A percentile compares a stretch with the other conserved stretches of the same genome.
These are phyloP conservation scores for Siniperca undulata DNA, from an alignment of 2,797 vertebrate genomes.

Conservation along the genomic window DNA sequence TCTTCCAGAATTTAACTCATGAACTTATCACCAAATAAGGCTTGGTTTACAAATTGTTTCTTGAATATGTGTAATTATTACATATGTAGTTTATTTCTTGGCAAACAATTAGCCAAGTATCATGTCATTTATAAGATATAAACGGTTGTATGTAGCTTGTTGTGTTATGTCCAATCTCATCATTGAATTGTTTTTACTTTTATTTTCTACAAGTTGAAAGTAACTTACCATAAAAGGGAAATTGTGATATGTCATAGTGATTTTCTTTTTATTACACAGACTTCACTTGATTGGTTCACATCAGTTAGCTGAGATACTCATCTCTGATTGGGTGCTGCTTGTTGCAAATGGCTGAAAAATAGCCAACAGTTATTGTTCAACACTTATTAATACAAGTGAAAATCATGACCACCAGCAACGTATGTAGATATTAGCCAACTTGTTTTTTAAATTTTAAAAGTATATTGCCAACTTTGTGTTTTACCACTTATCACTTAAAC, in stretches of 20 bases:
- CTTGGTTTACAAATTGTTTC: constrained; percentile 48
- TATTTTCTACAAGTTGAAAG: constrained; percentile 66
- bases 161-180: constrained; percentile 52
- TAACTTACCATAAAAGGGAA: constrained; percentile 72
- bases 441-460: not conserved
- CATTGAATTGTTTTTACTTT: constrained; percentile 61
- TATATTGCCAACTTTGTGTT: not conserved
- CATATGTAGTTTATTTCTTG: constrained; percentile 38
- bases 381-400: not conserved
- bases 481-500: not conserved
- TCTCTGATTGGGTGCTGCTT: not conserved
- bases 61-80: constrained; percentile 51
- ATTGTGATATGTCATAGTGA: constrained; percentile 50
- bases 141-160: constrained; percentile 54
- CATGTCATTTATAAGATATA: constrained; percentile 52
- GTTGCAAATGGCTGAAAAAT: constrained; percentile 1
- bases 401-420: not conserved
- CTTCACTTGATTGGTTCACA: not conserved
- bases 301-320: not conserved
- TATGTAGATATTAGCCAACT: not conserved
- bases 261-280: constrained; percentile 19
- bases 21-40: constrained; percentile 31
- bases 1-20: constrained; percentile 49
- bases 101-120: constrained; percentile 27
- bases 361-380: not conserved